Conservation (phyloP, 2,888 invertebrate genomes). For the Lasiommata megera region DNA sequence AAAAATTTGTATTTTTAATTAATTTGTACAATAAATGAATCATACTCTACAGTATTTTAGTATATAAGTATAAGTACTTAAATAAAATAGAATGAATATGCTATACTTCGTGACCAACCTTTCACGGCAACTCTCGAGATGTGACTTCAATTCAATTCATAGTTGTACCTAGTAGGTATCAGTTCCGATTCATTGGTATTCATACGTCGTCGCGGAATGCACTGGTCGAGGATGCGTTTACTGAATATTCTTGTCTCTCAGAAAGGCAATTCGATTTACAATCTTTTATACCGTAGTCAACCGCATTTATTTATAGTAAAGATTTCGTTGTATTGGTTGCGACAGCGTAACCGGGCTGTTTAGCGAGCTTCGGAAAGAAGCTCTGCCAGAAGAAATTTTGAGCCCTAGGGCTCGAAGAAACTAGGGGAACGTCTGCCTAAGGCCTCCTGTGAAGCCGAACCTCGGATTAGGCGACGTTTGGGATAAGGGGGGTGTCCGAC, state of each 20-base stretch:
- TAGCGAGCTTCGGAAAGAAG: no score
- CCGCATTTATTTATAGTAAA: not conserved
- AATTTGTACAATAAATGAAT: no score
- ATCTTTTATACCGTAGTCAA: conserved; percentile 8
- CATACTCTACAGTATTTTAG: no score
- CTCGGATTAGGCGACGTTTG: no score
- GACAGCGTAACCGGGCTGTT: no score
- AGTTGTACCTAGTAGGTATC: conserved; percentile 15
- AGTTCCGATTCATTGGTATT: conserved; percentile 29
- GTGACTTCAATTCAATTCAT: conserved; percentile 12
- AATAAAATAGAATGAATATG: not conserved
- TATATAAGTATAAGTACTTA: no score
- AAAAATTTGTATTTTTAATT: no score
- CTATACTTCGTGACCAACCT: not conserved
- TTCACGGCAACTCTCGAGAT: not conserved
- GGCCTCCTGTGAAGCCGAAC: no score
- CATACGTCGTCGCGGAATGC: conserved; percentile 31
- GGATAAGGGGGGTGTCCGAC: no score
- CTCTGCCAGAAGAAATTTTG: no score
- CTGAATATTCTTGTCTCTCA: conserved; percentile 26
- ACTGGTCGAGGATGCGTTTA: conserved; percentile 24
- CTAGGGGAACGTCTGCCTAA: no score
- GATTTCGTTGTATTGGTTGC: not conserved
- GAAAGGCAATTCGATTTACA: conserved; percentile 10
- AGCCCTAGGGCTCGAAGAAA: no score